These are phyloP conservation scores for Pristionchus entomophagus DNA, from an alignment of 2,888 invertebrate species.

Conservation along the genomic window DNA sequence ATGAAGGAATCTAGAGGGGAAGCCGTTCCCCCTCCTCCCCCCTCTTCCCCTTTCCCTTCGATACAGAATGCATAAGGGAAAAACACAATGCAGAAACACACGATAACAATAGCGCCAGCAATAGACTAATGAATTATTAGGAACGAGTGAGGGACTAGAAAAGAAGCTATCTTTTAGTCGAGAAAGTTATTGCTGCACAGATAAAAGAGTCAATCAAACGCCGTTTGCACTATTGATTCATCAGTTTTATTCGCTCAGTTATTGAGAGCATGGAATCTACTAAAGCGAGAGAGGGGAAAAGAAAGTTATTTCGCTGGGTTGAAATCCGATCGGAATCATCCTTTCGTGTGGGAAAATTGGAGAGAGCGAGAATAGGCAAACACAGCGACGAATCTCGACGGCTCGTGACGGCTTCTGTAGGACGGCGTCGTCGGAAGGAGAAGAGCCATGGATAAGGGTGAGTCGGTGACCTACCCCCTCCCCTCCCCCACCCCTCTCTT, in stretches of 20 bases:
- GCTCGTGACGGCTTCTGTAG: not conserved
- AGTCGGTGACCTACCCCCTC: not conserved
- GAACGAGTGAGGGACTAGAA: not conserved
- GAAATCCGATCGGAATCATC: constrained; percentile 41
- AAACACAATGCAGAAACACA: constrained; percentile 25
- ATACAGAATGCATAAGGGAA: not conserved
- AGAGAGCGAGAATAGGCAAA: constrained; percentile 32
- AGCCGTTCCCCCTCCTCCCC: no score
- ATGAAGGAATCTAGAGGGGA: not conserved
- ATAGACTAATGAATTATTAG: not conserved
- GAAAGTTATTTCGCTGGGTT: not conserved
- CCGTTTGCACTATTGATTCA: no score
- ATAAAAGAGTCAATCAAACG: no score
- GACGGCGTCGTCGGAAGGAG: not conserved
- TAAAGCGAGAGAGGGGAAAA: not conserved
- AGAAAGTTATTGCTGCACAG: no score
- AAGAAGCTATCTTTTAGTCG: no score
- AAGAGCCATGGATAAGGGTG: not conserved
- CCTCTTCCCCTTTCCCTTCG: no score
- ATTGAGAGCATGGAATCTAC: no score
- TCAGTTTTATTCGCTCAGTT: no score
- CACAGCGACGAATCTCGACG: not conserved
- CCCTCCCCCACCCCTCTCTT: not conserved
- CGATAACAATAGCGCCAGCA: not conserved
- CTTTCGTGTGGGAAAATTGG: not conserved